phyloP scores from a whole-genome alignment of 64 coral and sea anemone species.

The Pocillopora damicornis region DNA sequence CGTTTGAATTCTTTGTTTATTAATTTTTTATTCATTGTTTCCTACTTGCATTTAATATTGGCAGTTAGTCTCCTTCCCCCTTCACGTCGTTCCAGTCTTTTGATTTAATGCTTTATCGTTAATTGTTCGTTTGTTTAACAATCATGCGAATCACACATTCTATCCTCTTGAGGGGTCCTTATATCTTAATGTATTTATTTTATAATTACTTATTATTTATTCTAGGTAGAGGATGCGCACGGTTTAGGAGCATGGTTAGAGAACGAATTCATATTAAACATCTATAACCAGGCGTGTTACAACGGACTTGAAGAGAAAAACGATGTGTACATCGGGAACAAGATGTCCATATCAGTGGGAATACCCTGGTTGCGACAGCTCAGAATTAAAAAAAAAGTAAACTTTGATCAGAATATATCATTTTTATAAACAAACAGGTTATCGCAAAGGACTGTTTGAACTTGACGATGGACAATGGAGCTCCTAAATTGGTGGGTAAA shows the following conservation, averaged over 20 bases:
- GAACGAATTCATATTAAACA: conserved; percentile 11
- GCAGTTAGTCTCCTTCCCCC: no score
- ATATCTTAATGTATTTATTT: no score
- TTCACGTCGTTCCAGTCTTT: no score
- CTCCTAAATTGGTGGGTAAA: no score
- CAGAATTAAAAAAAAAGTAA: conserved; percentile 10
- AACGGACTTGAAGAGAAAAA: conserved; percentile 18
- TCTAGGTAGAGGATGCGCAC: neutral
- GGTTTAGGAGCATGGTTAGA: neutral
- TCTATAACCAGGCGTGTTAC: conserved; percentile 17
- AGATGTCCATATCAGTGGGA: conserved; percentile 15
- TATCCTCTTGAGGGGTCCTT: neutral
- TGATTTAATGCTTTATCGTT: neutral
- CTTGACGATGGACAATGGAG: no score
- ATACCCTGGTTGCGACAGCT: conserved; percentile 34
- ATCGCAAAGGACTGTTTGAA: no score
- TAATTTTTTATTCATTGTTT: no score
- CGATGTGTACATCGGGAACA: conserved; percentile 17
- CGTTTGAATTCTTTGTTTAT: no score
- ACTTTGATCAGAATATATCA: neutral
- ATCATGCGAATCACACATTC: neutral
- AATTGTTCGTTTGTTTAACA: neutral
- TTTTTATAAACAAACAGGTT: neutral
- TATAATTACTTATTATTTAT: no score
- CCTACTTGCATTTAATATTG: no score